phyloP scores from a whole-genome alignment of 2,113 vertebrate genomes.

The Microcebus lehilahytsara region DNA sequence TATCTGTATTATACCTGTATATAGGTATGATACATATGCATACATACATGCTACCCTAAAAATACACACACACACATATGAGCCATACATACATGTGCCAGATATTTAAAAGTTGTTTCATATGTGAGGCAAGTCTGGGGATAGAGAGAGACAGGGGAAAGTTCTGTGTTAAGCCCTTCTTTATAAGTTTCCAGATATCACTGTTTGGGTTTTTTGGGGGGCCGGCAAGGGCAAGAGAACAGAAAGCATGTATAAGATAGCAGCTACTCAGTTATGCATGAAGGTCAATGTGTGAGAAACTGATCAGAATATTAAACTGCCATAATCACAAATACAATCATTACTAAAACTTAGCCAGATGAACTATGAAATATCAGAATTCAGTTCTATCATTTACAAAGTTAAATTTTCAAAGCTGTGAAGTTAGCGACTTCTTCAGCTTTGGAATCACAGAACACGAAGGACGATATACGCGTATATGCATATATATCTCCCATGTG shows the following conservation, averaged over 20 bases:
- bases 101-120: not conserved
- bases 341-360: not conserved
- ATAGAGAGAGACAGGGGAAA: not conserved
- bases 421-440: not conserved
- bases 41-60: not conserved
- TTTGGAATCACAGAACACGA: not conserved
- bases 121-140: not conserved
- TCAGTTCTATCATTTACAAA: not conserved
- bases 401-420: not conserved
- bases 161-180: not conserved
- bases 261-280: too few species aligned
- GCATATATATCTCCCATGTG: not conserved
- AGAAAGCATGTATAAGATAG: not conserved
- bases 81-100: not conserved
- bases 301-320: too few species aligned
- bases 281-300: not conserved
- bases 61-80: not conserved
- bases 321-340: not conserved
- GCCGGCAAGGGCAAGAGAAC: too few species aligned
- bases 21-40: not conserved
- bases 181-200: not conserved
- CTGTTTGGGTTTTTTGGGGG: not conserved
- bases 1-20: not conserved
- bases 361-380: not conserved
- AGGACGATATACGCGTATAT: not conserved